Evolutionary conservation across 2,888 invertebrate species (phyloP).

Genomic region (Thymelicus lineola): DNA sequence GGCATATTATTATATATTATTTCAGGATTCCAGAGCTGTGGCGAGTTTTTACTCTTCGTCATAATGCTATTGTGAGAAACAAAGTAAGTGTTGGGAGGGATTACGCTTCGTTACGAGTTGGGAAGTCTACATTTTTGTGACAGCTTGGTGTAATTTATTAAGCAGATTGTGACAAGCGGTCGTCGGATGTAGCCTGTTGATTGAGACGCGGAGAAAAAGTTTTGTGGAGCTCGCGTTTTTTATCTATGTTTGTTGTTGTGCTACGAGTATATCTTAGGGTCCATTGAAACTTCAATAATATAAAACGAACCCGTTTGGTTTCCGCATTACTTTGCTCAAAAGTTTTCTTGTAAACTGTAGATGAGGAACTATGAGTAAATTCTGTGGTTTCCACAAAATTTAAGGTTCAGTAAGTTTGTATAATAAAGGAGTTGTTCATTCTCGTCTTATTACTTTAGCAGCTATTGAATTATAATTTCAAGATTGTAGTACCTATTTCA

Average conservation of each 20-base stretch:
- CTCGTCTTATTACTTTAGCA: too few species aligned
- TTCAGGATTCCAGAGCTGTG: neutral
- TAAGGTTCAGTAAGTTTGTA: too few species aligned
- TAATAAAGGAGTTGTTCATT: too few species aligned
- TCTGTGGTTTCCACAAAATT: too few species aligned
- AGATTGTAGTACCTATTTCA: too few species aligned
- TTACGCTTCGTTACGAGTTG: neutral
- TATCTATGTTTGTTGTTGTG: neutral
- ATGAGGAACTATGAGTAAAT: too few species aligned
- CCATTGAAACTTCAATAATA: neutral
- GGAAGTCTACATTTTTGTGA: conserved; percentile 4
- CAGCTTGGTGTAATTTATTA: conserved; percentile 17
- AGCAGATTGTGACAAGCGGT: conserved; percentile 19
- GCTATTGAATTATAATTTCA: too few species aligned
- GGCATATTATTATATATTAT: neutral
- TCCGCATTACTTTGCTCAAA: too few species aligned
- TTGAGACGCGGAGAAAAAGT: conserved; percentile 18
- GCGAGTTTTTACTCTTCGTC: neutral
- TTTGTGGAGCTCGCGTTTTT: conserved; percentile 4
- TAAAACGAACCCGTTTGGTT: neutral
- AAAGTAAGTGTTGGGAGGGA: conserved; percentile 9
- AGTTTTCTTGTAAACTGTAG: too few species aligned
- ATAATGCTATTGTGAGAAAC: conserved; percentile 6
- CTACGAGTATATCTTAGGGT: neutral
- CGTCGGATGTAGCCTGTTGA: conserved; percentile 18